Evolutionary conservation across 2,113 vertebrate genomes (phyloP), one percentile per base, ranked within the genome.

Genomic region (Peucedramus taeniatus): DNA sequence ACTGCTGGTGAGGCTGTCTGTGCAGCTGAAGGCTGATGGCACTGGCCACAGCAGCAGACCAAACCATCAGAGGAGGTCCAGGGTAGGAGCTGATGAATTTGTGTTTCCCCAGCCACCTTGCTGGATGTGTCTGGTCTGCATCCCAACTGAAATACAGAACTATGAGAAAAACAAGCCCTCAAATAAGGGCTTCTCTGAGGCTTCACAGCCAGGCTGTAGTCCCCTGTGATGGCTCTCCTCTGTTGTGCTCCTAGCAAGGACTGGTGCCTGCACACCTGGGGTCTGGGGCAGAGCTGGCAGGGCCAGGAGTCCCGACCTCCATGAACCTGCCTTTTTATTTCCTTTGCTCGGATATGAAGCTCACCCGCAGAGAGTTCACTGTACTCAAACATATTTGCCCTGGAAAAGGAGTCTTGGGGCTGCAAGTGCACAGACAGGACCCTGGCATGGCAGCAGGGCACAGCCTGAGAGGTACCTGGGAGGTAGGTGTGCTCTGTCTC

Each of bases 211-310:
- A 13, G 39, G 30, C 13, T 74, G 60, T 27, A 70, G 65, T 9
- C 12, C 35, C 42, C 56, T 90, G 31, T 27, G 27, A 64, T 19
- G 3, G 9, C 10, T 54, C 39, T 87, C 56, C 14, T 82, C 37
- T 40, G 20, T 17, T 30, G 37, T 24, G 28, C 17, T 82, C 20
- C 63, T 69, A 40, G 22, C 11, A 72, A 50, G 49, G 24, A 10
- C 14, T 1, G 0, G 13, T 66, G 23, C 23, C 69, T 1, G 2
- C 37, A 40, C 28, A 17, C 10, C 24, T 47, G 53, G 33, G 9
- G 5, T 72, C n/a, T n/a, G n/a, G n/a, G n/a, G n/a, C 5, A 63
- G 19, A 45, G 3, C 17, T 21, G 17, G 3, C 15, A 54, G 51
- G 28, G 20, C 13, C 13, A 33, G 11, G 2, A 15, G 4, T 47